Evolutionary conservation across 2,888 invertebrate species (phyloP), one percentile per base, ranked within the genome.

Genomic region (Carcina quercana): DNA sequence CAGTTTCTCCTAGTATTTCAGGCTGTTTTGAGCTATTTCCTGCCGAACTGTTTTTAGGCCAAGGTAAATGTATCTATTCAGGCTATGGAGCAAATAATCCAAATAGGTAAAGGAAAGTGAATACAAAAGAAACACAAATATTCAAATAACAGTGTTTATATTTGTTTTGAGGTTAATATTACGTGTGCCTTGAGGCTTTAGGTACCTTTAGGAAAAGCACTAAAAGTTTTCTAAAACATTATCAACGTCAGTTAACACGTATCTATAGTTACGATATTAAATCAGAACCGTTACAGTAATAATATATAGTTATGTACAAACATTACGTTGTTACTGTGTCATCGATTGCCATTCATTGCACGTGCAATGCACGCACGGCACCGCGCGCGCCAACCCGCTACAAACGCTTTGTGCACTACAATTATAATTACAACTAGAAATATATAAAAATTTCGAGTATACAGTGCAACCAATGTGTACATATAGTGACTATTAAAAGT

Each of bases 131-230:
- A 70, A 65, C 52, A 49, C 51, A 47, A 42, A 40, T n/a, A 44
- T 50, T 70, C 67, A 68, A 71, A 75, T 82, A 83, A 82, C 82
- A 83, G 79, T 79, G 80, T 82, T 80, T 82, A 82, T 82, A 82
- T 79, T 80, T 71, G 75, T 73, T 75, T 74, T 66, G 74, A 76
- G 76, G 72, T 76, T 80, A 79, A 78, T 75, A 74, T 75, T 73
- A 79, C 58, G 67, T 70, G 76, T 63, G 75, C 80, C 76, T 39
- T 65, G 60, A 61, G 76, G 78, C 80, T 63, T 69, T 64, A 68
- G 68, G 73, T 75, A 69, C 71, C 67, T 72, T 69, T 64, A 68
- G 52, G 67, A 64, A 67, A 74, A 78, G 70, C 70, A 73, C 73
- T 71, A 71, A 75, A 70, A 64, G 59, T 62, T 67, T 55, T 68